Base-by-base conservation (phyloP, 1,140 invertebrate species). In the Tribolium madens region DNA sequence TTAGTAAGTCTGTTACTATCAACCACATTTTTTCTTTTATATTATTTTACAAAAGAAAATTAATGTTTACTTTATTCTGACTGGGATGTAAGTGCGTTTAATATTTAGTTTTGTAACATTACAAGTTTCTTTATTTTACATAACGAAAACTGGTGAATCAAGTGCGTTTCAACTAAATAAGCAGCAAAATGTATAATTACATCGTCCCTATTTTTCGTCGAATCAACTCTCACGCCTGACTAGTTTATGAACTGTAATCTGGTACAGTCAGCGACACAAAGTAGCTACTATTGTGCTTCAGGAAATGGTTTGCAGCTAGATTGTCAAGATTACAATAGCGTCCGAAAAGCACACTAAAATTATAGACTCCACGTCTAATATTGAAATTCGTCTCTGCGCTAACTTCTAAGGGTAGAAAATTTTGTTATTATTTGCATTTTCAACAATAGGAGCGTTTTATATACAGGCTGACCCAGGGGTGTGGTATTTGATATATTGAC, bases 281-380 rank as follows among this genome's bases (percentile, higher is more conserved):
- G 80, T 81, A 80, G 76, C 78, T 68, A 73, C 73, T 26, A 80
- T 80, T 81, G 80, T 81, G 76, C 33, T 42, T 57, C 68, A 77
- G 69, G 78, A 79, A 76, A 76, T 76, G 75, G 64, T 76, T 53
- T 78, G 80, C 77, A 78, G 76, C 78, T 80, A 36, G 64, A 76
- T 75, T 80, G 78, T 71, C 68, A 73, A 15, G 53, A 50, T 73
- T 64, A 79, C 78, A 79, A 79, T 79, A 75, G 78, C 13, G 73
- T 17, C n/a, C 31, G 46, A 60, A 50, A 77, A 60, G 21, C 57
- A 60, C 14, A 42, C 76, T 60, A 73, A 78, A 80, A 80, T 80
- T 80, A 80, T 80, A 80, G 64, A 80, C 53, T 77, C 60, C 13
- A 46, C 52, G 26, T 33, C 68, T 80, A 36, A 21, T 21, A 4